Evolutionary conservation across 2,113 vertebrate species (phyloP).

Genomic region (Protomyctophum bolini): DNA sequence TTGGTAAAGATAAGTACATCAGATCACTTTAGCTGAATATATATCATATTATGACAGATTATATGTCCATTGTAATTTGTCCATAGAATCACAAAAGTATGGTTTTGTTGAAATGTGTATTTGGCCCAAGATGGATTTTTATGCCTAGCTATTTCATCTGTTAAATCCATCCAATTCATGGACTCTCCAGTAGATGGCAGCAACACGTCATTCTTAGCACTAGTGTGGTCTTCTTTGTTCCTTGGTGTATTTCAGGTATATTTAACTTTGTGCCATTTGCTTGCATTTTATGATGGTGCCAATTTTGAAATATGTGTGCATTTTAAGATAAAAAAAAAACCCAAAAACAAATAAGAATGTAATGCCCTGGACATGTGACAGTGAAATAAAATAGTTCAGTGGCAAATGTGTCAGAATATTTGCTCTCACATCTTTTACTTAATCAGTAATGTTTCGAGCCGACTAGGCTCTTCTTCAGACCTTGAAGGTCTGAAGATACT

Average conservation of each 20-base stretch:
- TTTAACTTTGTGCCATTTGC: background rate
- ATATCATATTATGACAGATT: too few relatives aligned
- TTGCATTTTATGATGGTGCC: background rate
- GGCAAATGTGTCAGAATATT: background rate
- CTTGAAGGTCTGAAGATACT: too few relatives aligned
- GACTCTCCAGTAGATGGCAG: conserved; percentile 57
- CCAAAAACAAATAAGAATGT: background rate
- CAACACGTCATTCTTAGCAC: conserved; percentile 10
- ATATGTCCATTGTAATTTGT: too few relatives aligned
- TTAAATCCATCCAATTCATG: background rate
- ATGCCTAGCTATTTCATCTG: background rate
- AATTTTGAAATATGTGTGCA: background rate
- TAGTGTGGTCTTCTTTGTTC: background rate
- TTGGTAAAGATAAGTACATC: too few relatives aligned
- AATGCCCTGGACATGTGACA: background rate
- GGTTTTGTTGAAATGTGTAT: background rate
- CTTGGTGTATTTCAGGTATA: background rate
- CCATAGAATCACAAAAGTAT: too few relatives aligned
- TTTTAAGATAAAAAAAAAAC: background rate
- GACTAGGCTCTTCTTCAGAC: too few relatives aligned
- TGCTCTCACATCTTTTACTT: too few relatives aligned
- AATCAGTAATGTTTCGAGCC: too few relatives aligned
- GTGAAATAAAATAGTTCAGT: background rate
- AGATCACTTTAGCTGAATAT: too few relatives aligned
- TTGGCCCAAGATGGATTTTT: background rate